A percentile compares a stretch with the other conserved stretches of the same genome.
These are phyloP conservation scores for Muntiacus reevesi DNA, from an alignment of 2,113 vertebrate species.

Conservation along the genomic window DNA sequence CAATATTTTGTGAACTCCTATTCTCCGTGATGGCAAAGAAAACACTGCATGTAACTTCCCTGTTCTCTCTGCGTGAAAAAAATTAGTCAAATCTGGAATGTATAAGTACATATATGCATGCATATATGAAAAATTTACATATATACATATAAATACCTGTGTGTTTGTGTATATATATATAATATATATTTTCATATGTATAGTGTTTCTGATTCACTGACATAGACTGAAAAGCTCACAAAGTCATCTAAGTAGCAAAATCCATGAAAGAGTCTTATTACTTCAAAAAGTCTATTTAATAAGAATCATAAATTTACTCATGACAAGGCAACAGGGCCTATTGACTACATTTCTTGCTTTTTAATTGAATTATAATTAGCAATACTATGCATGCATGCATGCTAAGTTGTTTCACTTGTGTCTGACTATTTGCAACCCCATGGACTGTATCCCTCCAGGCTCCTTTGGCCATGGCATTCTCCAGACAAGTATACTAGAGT, in stretches of 20 bases:
- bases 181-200: background rate
- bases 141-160: background rate
- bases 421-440: background rate
- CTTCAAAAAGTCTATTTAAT: background rate
- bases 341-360: background rate
- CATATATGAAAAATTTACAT: background rate
- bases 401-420: background rate
- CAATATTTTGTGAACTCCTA: slow-evolving; percentile 52
- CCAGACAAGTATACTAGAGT: background rate
- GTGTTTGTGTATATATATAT: background rate
- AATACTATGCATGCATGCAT: background rate
- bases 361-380: background rate
- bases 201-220: background rate
- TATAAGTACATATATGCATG: background rate
- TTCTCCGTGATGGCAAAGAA: background rate
- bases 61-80: background rate
- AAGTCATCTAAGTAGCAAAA: background rate
- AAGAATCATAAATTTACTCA: background rate
- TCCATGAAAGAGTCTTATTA: background rate
- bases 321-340: background rate
- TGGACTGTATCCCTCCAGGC: background rate
- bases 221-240: background rate
- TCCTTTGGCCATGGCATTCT: background rate
- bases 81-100: background rate
- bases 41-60: background rate